Evolutionary conservation across 1,140 invertebrate genomes (phyloP), one percentile per base, ranked within the genome.

Genomic region (Ceratosolen fusciceps): DNA sequence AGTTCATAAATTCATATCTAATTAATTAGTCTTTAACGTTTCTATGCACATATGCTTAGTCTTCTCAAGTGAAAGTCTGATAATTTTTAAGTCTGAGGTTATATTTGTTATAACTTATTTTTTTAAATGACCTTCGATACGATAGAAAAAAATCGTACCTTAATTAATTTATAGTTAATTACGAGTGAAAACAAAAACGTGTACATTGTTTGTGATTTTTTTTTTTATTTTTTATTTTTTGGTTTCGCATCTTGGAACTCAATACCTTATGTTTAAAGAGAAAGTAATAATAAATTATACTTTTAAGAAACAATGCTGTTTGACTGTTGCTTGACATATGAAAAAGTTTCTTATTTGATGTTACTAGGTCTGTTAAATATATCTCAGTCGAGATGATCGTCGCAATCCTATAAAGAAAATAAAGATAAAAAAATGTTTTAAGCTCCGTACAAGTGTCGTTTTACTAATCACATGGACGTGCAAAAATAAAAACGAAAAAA

Each of bases 381-480:
- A 74, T 79, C 67, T 74, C 60, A 68, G 34, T 62, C 21, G 60
- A 65, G 43, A 74, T 72, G 26, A 80, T 76, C 74, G 52, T 76
- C 68, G 56, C 74, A 73, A 72, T 76, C 67, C 67, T 70, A 75
- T 62, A 62, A 34, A 73, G 37, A 26, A 43, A 52, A 60, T 16
- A 56, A 62, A 58, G n/a, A 67, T 14, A 65, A 58, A 74, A 75
- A 58, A 31, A 60, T 79, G 31, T 49, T 80, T 80, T 62, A 71
- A 52, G 31, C 54, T 75, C 47, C 78, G 67, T 80, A 75, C 52
- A 75, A 52, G 73, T 80, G 65, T 52, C 65, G 78, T 80, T 76
- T 80, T 80, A 67, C 79, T 80, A 77, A 70, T 65, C n/a, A 43
- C 68, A 80, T 80, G 68, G 65, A 80, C 58, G 74, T 80, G 77